Conservation (phyloP, 1,140 invertebrate genomes). For the Drosophila nigrodunni region DNA sequence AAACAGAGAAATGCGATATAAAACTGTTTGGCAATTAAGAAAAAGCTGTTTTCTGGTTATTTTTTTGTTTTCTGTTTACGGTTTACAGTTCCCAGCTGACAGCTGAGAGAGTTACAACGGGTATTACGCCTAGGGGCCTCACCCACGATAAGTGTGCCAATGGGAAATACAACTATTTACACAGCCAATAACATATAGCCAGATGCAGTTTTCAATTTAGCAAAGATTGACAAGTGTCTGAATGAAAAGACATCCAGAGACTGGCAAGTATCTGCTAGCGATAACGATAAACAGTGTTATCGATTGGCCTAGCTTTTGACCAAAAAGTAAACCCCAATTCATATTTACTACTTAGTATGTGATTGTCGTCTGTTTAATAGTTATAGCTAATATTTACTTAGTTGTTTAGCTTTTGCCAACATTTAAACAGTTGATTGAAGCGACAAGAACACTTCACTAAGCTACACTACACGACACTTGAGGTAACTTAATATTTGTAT, state of each 20-base stretch:
- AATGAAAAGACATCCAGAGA: slow-evolving; percentile 34
- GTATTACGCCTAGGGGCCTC: slow-evolving; percentile 15
- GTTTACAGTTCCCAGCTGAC: slow-evolving; percentile 39
- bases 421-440: too few species aligned
- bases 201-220: neutral
- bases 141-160: slow-evolving; percentile 29
- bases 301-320: neutral
- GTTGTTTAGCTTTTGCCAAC: too few species aligned
- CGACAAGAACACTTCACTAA: too few species aligned
- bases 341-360: too few species aligned
- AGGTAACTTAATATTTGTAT: too few species aligned
- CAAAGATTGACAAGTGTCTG: neutral
- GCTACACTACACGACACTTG: too few species aligned
- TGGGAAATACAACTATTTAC: slow-evolving; percentile 31
- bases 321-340: neutral
- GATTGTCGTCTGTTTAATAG: too few species aligned
- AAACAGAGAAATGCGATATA: slow-evolving; percentile 30
- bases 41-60: slow-evolving; percentile 16
- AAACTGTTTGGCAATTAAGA: slow-evolving; percentile 27
- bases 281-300: neutral
- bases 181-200: neutral
- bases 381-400: too few species aligned
- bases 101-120: slow-evolving; percentile 41
- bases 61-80: neutral
- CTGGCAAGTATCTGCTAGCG: slow-evolving; percentile 4